Evolutionary conservation across 1,140 invertebrate species (phyloP).

Genomic region (Bombus terrestris): DNA sequence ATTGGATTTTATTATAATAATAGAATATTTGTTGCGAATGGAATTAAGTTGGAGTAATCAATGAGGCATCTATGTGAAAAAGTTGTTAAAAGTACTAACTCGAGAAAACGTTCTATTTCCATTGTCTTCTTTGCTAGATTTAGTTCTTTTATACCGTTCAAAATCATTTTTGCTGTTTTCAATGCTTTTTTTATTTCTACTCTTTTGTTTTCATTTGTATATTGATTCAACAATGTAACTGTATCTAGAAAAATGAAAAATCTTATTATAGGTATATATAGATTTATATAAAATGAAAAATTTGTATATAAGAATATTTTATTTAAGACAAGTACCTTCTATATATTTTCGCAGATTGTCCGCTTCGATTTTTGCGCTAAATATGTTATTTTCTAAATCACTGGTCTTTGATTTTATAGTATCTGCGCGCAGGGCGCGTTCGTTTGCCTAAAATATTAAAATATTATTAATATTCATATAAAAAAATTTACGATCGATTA

Average conservation of each 20-base stretch:
- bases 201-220: constrained; percentile 84
- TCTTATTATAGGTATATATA: background rate
- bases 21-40: background rate
- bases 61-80: background rate
- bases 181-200: constrained; percentile 84
- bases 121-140: constrained; percentile 79
- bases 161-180: constrained; percentile 83
- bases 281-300: background rate
- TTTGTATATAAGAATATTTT: background rate
- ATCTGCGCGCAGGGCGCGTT: constrained; percentile 64
- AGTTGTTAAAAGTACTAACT: constrained; percentile 59
- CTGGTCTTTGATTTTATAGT: constrained; percentile 73
- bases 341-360: constrained; percentile 73
- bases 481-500: background rate
- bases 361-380: constrained; percentile 74
- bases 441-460: constrained; percentile 58
- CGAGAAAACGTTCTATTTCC: constrained; percentile 81
- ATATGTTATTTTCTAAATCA: constrained; percentile 78
- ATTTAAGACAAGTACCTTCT: constrained; percentile 60
- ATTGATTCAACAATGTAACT: constrained; percentile 81
- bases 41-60: background rate
- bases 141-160: constrained; percentile 84
- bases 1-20: background rate
- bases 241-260: constrained; percentile 66
- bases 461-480: background rate